Percentiles rank a stretch among this genome's conserved stretches.
phyloP scores from a whole-genome alignment of 2,888 invertebrate genomes.

The Ichneumon xanthorius region DNA sequence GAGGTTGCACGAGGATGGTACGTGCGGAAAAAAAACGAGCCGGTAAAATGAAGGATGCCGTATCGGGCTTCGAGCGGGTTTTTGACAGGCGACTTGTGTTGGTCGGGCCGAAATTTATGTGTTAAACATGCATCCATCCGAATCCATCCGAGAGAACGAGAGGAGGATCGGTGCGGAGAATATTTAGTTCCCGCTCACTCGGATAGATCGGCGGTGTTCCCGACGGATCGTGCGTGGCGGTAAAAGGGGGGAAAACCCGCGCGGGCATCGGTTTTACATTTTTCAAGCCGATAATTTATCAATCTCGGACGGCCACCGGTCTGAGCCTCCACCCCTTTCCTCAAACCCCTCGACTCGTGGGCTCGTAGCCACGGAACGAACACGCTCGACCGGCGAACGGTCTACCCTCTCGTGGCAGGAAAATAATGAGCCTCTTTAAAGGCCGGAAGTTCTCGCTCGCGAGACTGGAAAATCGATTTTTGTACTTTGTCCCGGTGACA shows the following conservation, averaged over 20 bases:
- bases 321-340: slow-evolving; percentile 58
- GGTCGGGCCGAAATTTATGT: slow-evolving; percentile 78
- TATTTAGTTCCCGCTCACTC: slow-evolving; percentile 47
- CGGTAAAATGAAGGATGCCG: slow-evolving; percentile 76
- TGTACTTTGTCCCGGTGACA: slow-evolving; percentile 72
- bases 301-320: slow-evolving; percentile 76
- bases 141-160: slow-evolving; percentile 71
- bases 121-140: slow-evolving; percentile 77
- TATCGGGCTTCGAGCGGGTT: slow-evolving; percentile 62
- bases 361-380: slow-evolving; percentile 34
- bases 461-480: slow-evolving; percentile 78
- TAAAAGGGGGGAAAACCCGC: slow-evolving; percentile 38
- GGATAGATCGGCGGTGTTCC: slow-evolving; percentile 45
- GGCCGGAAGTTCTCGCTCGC: slow-evolving; percentile 76
- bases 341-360: slow-evolving; percentile 30
- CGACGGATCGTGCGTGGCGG: slow-evolving; percentile 45
- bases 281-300: slow-evolving; percentile 83
- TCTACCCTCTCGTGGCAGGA: slow-evolving; percentile 72
- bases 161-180: slow-evolving; percentile 24
- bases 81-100: slow-evolving; percentile 76
- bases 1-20: neutral
- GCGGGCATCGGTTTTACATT: slow-evolving; percentile 82
- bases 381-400: slow-evolving; percentile 58
- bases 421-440: slow-evolving; percentile 83
- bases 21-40: slow-evolving; percentile 9